Base-by-base conservation (phyloP, 2,888 invertebrate genomes). In the Palloptera scutellata region DNA sequence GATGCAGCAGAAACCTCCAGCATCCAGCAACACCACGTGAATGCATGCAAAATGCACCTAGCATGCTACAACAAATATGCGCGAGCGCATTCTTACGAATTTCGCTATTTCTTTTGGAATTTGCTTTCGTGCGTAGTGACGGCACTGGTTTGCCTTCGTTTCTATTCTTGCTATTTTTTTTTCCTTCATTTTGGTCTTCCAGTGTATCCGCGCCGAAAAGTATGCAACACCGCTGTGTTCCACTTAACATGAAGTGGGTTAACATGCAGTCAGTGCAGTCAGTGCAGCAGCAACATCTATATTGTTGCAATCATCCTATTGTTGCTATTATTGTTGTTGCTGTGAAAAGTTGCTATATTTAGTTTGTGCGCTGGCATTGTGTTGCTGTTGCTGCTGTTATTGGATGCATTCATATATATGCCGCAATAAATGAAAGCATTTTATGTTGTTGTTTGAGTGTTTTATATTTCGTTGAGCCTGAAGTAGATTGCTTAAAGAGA, bases 241-340 rank as follows among this genome's bases (percentile, higher is more conserved):
- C 19, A n/a, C 53, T 53, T 53, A 53, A 53, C 17, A 19, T 19
- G 17, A 53, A 17, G 53, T 53, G 19, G 53, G 53, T 53, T 53
- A 53, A 53, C 53, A 15, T 48, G 8, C 2, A 15, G 12, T 12
- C 48, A 48, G 12, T 12, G 30, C 30, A 30, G 30, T n/a, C n/a
- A n/a, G n/a, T n/a, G n/a, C 30, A 30, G 30, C 30, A 30, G 30
- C 30, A 30, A 30, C 6, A 6, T 30, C 30, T 30, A 30, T 30
- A 4, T 30, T 48, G 48, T 4, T 15, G 15, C 13, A 48, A 48
- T 6, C 11, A 10, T 15, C 11, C 6, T 53, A n/a, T 52, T 52
- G 52, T 52, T 52, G 52, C 15, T 52, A 15, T 52, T 52, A 12
- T 19, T 53, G 53, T 53, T 53, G 11, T 53, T 48, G 15, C 15